A percentile compares a stretch with the other conserved stretches of the same genome.
Conservation (phyloP, 2,888 invertebrate species). For the Troides aeacus region DNA sequence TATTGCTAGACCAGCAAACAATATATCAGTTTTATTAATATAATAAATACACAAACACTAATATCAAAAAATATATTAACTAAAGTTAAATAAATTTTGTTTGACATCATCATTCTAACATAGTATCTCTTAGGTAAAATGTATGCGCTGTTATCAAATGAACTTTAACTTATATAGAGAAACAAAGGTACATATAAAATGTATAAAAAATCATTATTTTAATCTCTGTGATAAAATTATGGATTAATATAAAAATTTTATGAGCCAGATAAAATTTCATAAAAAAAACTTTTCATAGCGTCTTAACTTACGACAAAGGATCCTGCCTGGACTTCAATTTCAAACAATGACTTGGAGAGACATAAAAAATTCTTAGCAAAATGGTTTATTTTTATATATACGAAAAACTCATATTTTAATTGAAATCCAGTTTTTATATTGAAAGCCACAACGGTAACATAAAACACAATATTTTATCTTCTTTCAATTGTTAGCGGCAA, state of each 20-base stretch:
- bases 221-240: constrained; percentile 3
- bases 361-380: not conserved
- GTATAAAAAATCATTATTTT: constrained; percentile 13
- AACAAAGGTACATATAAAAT: not conserved
- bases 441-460: not conserved
- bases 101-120: no score
- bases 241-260: constrained; percentile 13
- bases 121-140: no score
- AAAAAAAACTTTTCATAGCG: constrained; percentile 24
- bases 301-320: constrained; percentile 19
- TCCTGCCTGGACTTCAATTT: not conserved
- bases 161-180: no score
- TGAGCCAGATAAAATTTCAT: constrained; percentile 21
- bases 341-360: not conserved
- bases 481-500: no score
- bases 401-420: not conserved
- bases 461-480: not conserved
- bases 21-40: no score
- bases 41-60: no score
- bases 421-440: not conserved
- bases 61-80: no score
- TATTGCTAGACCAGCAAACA: no score
- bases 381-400: not conserved
- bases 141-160: no score
- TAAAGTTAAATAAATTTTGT: no score